A percentile compares a stretch with the other conserved stretches of the same genome.
These are phyloP conservation scores for Stenopsyche tienmushanensis DNA, from an alignment of 1,140 invertebrate genomes.

Conservation along the genomic window DNA sequence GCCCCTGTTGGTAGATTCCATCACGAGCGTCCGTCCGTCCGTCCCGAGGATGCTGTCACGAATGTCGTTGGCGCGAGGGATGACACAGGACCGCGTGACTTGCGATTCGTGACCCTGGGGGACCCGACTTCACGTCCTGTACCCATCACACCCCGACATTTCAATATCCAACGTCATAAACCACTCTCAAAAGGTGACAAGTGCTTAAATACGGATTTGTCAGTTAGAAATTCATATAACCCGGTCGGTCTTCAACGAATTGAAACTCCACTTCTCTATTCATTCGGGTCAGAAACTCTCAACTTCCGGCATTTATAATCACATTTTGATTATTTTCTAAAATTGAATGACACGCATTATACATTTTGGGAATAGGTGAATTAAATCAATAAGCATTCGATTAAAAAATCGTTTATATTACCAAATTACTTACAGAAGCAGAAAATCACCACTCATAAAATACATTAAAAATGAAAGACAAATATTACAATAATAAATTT, in stretches of 20 bases:
- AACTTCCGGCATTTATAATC: no score
- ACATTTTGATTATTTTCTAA: no score
- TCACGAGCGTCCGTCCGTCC: not conserved
- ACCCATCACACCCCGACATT: conserved; percentile 3
- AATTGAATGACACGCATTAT: no score
- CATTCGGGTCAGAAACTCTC: no score
- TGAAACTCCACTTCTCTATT: no score
- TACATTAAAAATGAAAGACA: no score
- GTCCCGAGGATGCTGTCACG: not conserved
- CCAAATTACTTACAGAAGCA: no score
- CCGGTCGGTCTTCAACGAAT: not conserved
- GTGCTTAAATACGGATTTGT: not conserved
- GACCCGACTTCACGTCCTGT: not conserved
- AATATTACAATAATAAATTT: no score
- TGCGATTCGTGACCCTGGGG: conserved; percentile 15
- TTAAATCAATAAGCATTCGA: no score
- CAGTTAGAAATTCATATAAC: not conserved
- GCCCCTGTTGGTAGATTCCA: not conserved
- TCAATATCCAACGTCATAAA: conserved; percentile 10
- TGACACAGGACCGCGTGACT: conserved; percentile 17
- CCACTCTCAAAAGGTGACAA: not conserved
- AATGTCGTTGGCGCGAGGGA: not conserved
- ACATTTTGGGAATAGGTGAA: no score
- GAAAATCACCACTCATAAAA: no score
- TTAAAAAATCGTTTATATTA: no score